phyloP scores from a whole-genome alignment of 2,113 vertebrate genomes.

The Phrynosoma blainvillii region DNA sequence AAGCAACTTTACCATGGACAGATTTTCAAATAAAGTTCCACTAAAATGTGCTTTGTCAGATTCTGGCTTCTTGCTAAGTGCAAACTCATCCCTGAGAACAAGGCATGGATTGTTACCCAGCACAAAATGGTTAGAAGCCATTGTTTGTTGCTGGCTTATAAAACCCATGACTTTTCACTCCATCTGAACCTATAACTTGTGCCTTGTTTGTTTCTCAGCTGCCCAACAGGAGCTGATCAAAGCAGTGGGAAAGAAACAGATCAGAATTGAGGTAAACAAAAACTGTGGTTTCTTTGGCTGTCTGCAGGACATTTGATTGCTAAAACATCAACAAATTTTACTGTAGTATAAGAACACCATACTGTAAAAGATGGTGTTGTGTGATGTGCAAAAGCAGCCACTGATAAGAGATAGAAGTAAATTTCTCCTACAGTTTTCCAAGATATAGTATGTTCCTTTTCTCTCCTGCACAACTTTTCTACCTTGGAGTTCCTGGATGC shows the following conservation, averaged over 20 bases:
- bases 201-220: not conserved
- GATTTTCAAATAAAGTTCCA: not conserved
- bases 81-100: not conserved
- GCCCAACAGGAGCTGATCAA: not conserved
- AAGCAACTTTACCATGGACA: slow-evolving; percentile 11
- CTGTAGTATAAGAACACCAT: too few species aligned
- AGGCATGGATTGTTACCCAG: not conserved
- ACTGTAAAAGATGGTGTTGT: too few species aligned
- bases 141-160: not conserved
- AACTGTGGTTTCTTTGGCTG: not conserved
- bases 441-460: not conserved
- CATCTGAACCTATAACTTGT: not conserved
- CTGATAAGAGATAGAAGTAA: not conserved
- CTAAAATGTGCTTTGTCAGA: not conserved
- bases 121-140: not conserved
- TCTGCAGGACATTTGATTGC: not conserved
- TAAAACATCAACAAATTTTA: too few species aligned
- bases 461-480: not conserved
- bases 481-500: not conserved
- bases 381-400: not conserved
- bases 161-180: not conserved
- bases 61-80: not conserved
- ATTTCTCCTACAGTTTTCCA: not conserved
- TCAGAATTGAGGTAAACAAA: not conserved
- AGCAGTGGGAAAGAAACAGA: not conserved